Evolutionary conservation across 2,888 invertebrate species (phyloP).

Genomic region (Aleiodes testaceus): DNA sequence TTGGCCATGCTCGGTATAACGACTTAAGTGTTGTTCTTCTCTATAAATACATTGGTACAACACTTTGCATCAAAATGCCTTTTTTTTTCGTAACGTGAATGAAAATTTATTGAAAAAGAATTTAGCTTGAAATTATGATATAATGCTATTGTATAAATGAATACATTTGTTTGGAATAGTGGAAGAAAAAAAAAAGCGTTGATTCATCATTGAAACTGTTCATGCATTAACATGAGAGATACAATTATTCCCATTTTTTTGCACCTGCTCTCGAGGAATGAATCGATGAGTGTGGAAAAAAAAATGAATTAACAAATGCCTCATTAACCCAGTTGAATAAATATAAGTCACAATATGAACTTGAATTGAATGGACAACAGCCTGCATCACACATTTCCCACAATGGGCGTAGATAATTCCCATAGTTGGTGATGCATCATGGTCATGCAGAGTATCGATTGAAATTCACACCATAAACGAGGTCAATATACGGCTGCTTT

Average conservation of each 20-base stretch:
- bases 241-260: not conserved
- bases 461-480: conserved; percentile 38
- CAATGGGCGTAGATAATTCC: conserved; percentile 39
- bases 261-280: not conserved
- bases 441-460: conserved; percentile 49
- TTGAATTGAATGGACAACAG: conserved; percentile 17
- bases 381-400: conserved; percentile 45
- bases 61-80: conserved; percentile 5
- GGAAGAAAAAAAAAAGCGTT: not conserved
- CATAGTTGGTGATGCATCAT: conserved; percentile 37
- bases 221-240: not conserved
- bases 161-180: conserved; percentile 5
- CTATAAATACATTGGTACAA: conserved; percentile 9
- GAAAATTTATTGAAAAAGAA: no score
- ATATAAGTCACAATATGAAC: conserved; percentile 11
- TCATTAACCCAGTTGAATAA: conserved; percentile 40
- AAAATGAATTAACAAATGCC: conserved; percentile 12
- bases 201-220: not conserved
- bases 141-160: conserved; percentile 11
- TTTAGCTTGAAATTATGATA: conserved; percentile 24
- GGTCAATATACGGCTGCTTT: conserved; percentile 31
- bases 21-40: conserved; percentile 61
- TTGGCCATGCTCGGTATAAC: conserved; percentile 70
- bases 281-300: not conserved
- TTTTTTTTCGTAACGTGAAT: not conserved